These are phyloP conservation scores for Gastracanthus pulcherrimus DNA, from an alignment of 2,888 invertebrate species.

Conservation along the genomic window DNA sequence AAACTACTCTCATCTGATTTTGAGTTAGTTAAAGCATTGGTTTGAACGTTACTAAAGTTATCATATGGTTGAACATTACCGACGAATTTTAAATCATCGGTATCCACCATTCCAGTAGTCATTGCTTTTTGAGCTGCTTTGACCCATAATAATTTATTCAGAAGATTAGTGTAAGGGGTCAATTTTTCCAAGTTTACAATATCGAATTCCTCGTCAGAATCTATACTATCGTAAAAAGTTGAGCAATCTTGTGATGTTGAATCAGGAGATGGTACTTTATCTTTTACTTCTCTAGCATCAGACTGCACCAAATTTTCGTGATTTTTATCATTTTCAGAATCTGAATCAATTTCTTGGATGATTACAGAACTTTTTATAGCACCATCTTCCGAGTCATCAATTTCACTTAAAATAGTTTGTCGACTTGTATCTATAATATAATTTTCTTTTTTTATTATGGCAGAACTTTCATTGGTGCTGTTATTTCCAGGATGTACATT, in stretches of 20 bases:
- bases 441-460: neutral
- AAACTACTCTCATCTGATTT: neutral
- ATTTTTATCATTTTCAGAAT: neutral
- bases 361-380: neutral
- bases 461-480: neutral
- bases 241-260: neutral
- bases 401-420: neutral
- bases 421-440: neutral
- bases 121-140: neutral
- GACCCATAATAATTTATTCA: neutral
- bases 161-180: neutral
- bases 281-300: no score
- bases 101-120: neutral
- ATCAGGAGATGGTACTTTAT: neutral
- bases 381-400: neutral
- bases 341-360: neutral
- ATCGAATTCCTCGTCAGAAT: constrained; percentile 47
- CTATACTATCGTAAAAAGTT: neutral
- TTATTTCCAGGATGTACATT: neutral
- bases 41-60: neutral
- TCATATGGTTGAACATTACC: neutral
- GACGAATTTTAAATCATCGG: neutral
- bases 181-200: constrained; percentile 40
- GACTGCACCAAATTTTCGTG: neutral
- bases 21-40: neutral